Evolutionary conservation across 2,113 vertebrate species (phyloP).

Genomic region (Rafetus swinhoei): DNA sequence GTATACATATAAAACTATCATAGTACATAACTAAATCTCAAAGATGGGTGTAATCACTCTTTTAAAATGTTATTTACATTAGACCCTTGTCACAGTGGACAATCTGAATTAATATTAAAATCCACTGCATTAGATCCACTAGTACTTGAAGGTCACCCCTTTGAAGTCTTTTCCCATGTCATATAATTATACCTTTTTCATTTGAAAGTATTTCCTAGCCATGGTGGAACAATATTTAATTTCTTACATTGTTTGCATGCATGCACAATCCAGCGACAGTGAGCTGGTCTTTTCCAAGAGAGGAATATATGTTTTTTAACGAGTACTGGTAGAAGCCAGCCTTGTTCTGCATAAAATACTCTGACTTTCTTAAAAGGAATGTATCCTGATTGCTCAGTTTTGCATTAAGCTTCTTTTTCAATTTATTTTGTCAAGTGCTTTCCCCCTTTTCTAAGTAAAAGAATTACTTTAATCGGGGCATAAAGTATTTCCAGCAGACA

Average conservation of each 20-base stretch:
- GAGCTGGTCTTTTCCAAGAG: not conserved
- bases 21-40: not conserved
- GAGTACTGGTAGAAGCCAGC: too few species aligned
- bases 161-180: not conserved
- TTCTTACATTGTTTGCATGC: not conserved
- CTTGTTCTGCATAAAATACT: not conserved
- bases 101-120: not conserved
- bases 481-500: too few species aligned
- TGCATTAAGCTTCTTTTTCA: not conserved
- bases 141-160: not conserved
- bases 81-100: not conserved
- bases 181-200: accelerated
- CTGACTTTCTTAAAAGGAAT: not conserved
- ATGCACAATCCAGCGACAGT: not conserved
- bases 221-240: not conserved
- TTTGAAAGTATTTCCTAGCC: not conserved
- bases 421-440: not conserved
- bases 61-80: not conserved
- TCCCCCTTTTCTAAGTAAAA: too few species aligned
- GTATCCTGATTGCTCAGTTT: not conserved
- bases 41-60: not conserved
- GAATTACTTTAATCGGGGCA: too few species aligned
- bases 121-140: accelerated
- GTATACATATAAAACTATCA: not conserved
- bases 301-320: not conserved